A percentile compares a stretch with the other conserved stretches of the same genome.
phyloP scores from a whole-genome alignment of 2,113 vertebrate genomes.

The Calyptommatus sinebrachiatus region DNA sequence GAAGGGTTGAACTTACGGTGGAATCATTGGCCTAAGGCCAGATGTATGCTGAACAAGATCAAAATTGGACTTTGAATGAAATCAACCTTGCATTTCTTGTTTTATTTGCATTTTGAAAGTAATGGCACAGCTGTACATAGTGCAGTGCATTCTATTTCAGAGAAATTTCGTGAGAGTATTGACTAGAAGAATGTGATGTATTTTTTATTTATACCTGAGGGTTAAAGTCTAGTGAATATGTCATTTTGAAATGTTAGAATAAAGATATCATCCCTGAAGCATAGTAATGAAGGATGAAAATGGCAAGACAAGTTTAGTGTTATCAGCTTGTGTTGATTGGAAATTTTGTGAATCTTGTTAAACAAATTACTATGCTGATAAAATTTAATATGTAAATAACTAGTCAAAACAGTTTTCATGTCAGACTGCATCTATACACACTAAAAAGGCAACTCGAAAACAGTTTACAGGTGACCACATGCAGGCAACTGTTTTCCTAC shows the following conservation, averaged over 20 bases:
- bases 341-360: slow-evolving; percentile 32
- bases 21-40: not conserved
- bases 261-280: slow-evolving; percentile 31
- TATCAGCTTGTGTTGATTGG: slow-evolving; percentile 34
- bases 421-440: not conserved
- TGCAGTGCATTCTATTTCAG: not conserved
- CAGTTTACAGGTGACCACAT: no score
- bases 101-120: slow-evolving; percentile 6
- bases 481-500: no score
- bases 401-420: slow-evolving; percentile 32
- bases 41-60: not conserved
- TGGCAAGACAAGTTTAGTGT: not conserved
- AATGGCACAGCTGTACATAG: not conserved
- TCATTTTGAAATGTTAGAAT: slow-evolving; percentile 28
- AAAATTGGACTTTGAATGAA: not conserved
- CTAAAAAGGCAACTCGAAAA: no score
- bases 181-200: slow-evolving; percentile 23
- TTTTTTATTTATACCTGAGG: slow-evolving; percentile 30
- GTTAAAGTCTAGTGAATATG: slow-evolving; percentile 28
- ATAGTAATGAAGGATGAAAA: slow-evolving; percentile 21
- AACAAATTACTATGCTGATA: slow-evolving; percentile 14
- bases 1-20: not conserved
- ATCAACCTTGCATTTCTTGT: not conserved
- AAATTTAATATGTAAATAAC: slow-evolving; percentile 19
- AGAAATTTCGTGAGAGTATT: not conserved